These are phyloP conservation scores for Drosophila parabipectinata DNA, from an alignment of 1,140 invertebrate species.

Conservation along the genomic window DNA sequence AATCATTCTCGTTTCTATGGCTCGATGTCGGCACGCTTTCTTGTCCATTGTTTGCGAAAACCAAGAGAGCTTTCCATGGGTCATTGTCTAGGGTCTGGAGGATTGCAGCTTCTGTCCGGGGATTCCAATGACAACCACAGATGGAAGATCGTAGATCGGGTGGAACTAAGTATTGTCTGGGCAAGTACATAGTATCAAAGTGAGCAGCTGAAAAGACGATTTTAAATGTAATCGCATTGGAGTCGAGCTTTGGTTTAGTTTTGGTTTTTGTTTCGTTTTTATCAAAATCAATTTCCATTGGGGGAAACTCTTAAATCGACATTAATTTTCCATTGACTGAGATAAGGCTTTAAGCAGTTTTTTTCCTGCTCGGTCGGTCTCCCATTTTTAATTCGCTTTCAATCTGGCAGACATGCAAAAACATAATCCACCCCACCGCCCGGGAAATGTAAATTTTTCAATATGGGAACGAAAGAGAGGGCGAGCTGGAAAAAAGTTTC, in stretches of 20 bases:
- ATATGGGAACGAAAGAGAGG: conserved; percentile 23
- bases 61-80: conserved; percentile 33
- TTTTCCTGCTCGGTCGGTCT: conserved; percentile 30
- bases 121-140: conserved; percentile 5
- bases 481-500: conserved; percentile 72
- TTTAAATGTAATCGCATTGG: conserved; percentile 46
- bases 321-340: conserved; percentile 61
- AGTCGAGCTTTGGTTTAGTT: conserved; percentile 43
- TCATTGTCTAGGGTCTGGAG: conserved; percentile 28
- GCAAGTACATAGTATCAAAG: not conserved
- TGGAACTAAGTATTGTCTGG: conserved; percentile 41
- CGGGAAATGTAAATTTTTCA: conserved; percentile 76
- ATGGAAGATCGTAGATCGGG: conserved; percentile 15
- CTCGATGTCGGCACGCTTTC: conserved; percentile 45
- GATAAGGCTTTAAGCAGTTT: conserved; percentile 52
- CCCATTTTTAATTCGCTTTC: conserved; percentile 81
- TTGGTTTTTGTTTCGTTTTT: conserved; percentile 11
- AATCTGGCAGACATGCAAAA: conserved; percentile 75
- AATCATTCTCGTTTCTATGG: conserved; percentile 57
- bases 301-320: conserved; percentile 60
- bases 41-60: conserved; percentile 54
- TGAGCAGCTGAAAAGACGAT: conserved; percentile 8
- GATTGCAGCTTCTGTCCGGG: conserved; percentile 37
- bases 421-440: conserved; percentile 63
- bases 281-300: conserved; percentile 53